Conservation (phyloP, 2,797 vertebrate genomes). For the Myoxocephalus aenaeus region DNA sequence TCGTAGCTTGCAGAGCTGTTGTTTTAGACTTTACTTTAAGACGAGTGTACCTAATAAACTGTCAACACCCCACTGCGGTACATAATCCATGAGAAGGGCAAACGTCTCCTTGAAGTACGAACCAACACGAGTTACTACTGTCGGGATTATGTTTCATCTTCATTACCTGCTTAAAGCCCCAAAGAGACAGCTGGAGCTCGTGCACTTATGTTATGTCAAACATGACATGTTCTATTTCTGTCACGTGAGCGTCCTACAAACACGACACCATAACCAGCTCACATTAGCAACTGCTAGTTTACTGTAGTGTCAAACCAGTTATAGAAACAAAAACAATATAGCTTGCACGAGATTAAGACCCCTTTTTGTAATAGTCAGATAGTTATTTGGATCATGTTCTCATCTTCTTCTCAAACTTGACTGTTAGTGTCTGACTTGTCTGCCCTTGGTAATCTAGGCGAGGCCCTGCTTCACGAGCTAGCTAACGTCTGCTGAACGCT, state of each 20-base stretch:
- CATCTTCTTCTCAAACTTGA: not conserved
- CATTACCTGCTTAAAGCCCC: not conserved
- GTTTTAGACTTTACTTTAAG: not conserved
- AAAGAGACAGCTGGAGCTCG: not conserved
- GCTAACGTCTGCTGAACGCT: slow-evolving; percentile 33
- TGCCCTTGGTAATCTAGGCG: slow-evolving; percentile 34
- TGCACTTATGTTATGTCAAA: slow-evolving; percentile 3
- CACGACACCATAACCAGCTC: not conserved
- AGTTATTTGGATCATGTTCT: not conserved
- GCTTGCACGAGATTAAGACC: not conserved
- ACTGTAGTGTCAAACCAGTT: not conserved
- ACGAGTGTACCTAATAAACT: not conserved
- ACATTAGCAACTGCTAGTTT: not conserved
- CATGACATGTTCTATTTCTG: slow-evolving; percentile 47
- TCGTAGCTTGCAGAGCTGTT: not conserved
- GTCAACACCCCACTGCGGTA: not conserved
- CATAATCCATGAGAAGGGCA: not conserved
- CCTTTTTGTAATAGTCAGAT: accelerated
- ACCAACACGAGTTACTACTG: too few species aligned
- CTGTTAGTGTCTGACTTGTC: slow-evolving; percentile 13
- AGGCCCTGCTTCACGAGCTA: slow-evolving; percentile 59
- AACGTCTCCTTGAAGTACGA: not conserved
- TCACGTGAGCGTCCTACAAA: slow-evolving; percentile 3
- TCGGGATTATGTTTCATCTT: not conserved
- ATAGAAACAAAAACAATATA: not conserved